A percentile compares a stretch with the other conserved stretches of the same genome.
phyloP scores from a whole-genome alignment of 2,113 vertebrate genomes.

The Odocoileus hemionus region DNA sequence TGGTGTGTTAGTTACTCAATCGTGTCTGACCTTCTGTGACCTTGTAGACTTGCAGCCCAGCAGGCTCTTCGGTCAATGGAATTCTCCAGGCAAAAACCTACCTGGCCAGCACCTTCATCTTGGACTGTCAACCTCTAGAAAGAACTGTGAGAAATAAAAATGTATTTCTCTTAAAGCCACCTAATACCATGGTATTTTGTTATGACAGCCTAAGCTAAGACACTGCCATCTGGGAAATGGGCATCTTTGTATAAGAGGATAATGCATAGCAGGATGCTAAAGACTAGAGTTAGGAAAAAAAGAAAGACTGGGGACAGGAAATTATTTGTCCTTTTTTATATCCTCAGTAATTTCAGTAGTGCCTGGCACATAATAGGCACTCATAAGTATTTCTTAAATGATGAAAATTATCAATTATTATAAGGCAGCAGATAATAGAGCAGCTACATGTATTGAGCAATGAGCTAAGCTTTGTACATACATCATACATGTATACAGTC shows the following conservation, averaged over 20 bases:
- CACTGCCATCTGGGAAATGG: neutral
- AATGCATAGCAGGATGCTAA: neutral
- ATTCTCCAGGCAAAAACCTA: neutral
- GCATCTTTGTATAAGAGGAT: neutral
- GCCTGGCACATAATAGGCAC: neutral
- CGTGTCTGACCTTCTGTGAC: neutral
- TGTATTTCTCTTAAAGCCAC: neutral
- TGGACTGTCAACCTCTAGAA: neutral
- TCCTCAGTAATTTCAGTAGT: neutral
- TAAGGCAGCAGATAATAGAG: neutral
- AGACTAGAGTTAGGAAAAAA: neutral
- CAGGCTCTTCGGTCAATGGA: neutral
- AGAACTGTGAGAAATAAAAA: neutral
- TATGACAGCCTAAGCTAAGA: neutral
- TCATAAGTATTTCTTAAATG: neutral
- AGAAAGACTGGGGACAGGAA: neutral
- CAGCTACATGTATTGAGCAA: neutral
- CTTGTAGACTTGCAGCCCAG: neutral
- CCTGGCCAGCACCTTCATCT: neutral
- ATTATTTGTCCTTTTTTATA: neutral
- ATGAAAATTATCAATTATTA: neutral
- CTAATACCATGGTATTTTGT: neutral
- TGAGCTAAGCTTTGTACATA: neutral
- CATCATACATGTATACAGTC: neutral
- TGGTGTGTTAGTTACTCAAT: neutral